Base-by-base conservation (phyloP, 2,797 vertebrate genomes). In the Bovichtus diacanthus region DNA sequence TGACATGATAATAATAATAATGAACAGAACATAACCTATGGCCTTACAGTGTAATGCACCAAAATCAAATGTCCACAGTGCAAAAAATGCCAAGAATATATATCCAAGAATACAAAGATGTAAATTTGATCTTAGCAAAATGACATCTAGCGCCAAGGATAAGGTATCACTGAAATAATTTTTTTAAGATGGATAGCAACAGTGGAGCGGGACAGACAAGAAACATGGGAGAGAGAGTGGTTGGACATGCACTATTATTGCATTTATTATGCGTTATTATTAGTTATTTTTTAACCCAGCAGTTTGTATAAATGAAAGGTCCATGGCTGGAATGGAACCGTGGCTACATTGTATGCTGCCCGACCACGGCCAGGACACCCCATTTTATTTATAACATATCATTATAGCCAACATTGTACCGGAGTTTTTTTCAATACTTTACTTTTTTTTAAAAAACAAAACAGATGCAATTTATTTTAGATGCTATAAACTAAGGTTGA, bases 1-100 rank as follows among this genome's bases (percentile, higher is more conserved):
- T 34, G 23, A 62, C 8, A 18, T 27, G 16, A 31, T 44, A 36
- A 36, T 25, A 59, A 73, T 62, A 62, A 66, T n/a, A n/a, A n/a
- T n/a, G n/a, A n/a, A 64, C 18, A 34, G 16, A 67, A 13, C 1
- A 16, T 41, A 4, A 19, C 29, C 0, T 44, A 31, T n/a, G 9
- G n/a, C 27, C 43, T 54, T 34, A 11, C n/a, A n/a, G n/a, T n/a
- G n/a, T 36, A 12, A 29, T 47, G 10, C 41, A 49, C 27, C 34
- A 38, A 54, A 27, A 53, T 63, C 62, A 47, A 41, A 74, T 46
- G 44, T n/a, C 43, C n/a, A 13, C 3, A 3, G 21, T 12, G 5
- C 13, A 70, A 39, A 59, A 12, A 36, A 39, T 43, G 62, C 43
- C 9, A 62, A 7, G 9, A 18, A 62, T 43, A 8, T 3, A 36